Evolutionary conservation across 2,113 vertebrate genomes (phyloP), one percentile per base, ranked within the genome.

Genomic region (Catharus fuscescens): DNA sequence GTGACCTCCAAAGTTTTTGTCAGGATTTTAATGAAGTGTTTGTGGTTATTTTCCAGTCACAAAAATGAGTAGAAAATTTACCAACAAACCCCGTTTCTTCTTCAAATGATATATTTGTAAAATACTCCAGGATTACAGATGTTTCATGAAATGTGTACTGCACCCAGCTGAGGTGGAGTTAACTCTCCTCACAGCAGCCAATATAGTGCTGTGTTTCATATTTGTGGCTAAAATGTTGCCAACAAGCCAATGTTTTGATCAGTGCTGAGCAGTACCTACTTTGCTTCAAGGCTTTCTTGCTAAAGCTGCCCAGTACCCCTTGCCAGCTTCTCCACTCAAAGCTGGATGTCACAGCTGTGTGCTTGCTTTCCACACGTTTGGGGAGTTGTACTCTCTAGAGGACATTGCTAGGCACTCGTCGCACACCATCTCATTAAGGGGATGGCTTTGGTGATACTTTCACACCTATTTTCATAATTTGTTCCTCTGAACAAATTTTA

Each of bases 251-350:
- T 28, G 8, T 29, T 83, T 72, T 69, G 17, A 6, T n/a, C 56
- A 6, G 61, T 40, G 24, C 16, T 77, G 50, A 61, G 31, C 26
- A 73, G 26, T 48, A 36, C 10, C n/a, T 38, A 10, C 21, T 32
- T 18, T 47, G 23, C 26, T 25, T 56, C 25, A 57, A 40, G 12
- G 4, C n/a, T 70, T 88, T 45, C 20, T 78, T 2, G 5, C 26
- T 81, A 24, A 90, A 78, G 29, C 32, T 69, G n/a, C 36, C 20
- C 10, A 12, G 13, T 77, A 4, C 4, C 10, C 12, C 19, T 40
- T 4, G 0, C 19, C 1, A 2, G 17, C n/a, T 77, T 89, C 48
- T 40, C 0, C 10, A 7, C 48, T 61, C 21, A 1, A 10, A 73
- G 32, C 24, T 14, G 3, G 54, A 31, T 38, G 9, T 59, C 24